phyloP scores from a whole-genome alignment of 2,797 vertebrate species.

The Alosa sapidissima region DNA sequence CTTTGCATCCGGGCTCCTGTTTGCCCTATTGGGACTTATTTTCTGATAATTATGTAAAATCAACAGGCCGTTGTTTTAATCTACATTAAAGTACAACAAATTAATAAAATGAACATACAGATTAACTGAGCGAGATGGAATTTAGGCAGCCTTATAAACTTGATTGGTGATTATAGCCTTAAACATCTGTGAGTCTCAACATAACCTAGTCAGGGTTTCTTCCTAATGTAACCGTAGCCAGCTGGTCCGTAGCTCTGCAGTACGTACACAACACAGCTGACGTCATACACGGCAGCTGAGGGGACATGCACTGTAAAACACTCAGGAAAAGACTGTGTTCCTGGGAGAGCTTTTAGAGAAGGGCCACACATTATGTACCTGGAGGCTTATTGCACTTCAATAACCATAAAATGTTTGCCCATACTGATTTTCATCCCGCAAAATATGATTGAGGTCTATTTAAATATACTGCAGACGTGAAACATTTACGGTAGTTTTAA shows the following conservation, averaged over 20 bases:
- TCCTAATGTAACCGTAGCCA: background rate
- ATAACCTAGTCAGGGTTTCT: background rate
- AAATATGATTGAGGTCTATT: conserved; percentile 8
- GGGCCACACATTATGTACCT: background rate
- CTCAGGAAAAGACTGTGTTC: background rate
- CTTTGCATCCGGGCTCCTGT: too few species aligned
- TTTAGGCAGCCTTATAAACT: too few species aligned
- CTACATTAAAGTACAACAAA: background rate
- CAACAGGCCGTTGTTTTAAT: too few species aligned
- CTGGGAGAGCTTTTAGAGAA: background rate
- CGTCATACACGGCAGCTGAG: background rate
- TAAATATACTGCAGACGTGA: background rate
- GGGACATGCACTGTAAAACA: background rate
- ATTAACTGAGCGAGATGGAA: background rate
- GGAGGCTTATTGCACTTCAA: conserved; percentile 2
- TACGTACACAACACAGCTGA: too few species aligned
- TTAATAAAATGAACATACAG: background rate
- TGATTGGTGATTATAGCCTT: too few species aligned
- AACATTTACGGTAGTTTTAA: background rate
- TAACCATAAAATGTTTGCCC: background rate
- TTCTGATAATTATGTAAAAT: too few species aligned
- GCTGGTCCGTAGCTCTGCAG: too few species aligned
- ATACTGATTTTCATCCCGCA: background rate
- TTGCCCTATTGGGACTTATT: too few species aligned
- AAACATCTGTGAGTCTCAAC: background rate